phyloP scores from a whole-genome alignment of 2,797 vertebrate genomes.

The Mormyrops boulengeri region DNA sequence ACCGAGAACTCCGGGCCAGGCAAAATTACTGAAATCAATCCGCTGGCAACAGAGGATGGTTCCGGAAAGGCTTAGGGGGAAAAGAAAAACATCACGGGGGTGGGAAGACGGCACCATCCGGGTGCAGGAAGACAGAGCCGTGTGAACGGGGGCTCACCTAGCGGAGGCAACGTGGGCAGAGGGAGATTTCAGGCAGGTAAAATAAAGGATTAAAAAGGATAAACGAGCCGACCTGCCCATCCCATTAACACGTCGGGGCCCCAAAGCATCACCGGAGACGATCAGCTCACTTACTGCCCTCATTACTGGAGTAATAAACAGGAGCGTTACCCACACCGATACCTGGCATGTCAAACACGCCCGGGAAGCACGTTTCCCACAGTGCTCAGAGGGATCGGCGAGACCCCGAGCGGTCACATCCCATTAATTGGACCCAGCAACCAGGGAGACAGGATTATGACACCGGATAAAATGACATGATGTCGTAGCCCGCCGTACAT shows the following conservation, averaged over 20 bases:
- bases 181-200: neutral
- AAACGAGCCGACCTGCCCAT: neutral
- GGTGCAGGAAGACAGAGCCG: neutral
- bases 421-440: neutral
- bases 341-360: neutral
- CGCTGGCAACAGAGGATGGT: neutral
- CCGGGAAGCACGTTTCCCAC: neutral
- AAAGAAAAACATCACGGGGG: neutral
- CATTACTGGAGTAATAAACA: neutral
- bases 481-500: neutral
- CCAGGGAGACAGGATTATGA: neutral
- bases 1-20: neutral
- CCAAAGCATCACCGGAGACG: neutral
- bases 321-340: neutral
- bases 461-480: neutral
- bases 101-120: neutral
- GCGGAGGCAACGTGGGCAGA: neutral
- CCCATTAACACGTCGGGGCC: neutral
- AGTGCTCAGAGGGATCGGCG: neutral
- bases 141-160: neutral
- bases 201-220: neutral
- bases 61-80: neutral
- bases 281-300: neutral
- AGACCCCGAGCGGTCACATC: neutral
- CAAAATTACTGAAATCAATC: slow-evolving; percentile 22